Evolutionary conservation across 2,113 vertebrate species (phyloP).

Genomic region (Eulemur rufifrons): DNA sequence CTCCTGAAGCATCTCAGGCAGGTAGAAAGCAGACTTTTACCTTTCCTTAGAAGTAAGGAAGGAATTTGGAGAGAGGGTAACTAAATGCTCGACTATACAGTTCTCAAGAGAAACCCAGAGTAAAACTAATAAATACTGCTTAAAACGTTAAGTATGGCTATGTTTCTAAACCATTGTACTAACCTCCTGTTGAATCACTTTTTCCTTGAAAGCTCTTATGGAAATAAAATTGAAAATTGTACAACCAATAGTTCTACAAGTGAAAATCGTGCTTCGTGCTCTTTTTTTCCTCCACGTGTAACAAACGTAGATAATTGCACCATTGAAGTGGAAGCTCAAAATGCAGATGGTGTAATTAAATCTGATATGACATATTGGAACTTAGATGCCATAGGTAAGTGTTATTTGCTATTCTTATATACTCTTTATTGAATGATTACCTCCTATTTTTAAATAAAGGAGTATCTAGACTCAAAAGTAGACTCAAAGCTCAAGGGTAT

Average conservation of each 20-base stretch:
- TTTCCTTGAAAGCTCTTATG: conserved; percentile 30
- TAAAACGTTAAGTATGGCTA: background rate
- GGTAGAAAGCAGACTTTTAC: background rate
- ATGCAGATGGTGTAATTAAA: conserved; percentile 71
- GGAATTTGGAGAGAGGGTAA: background rate
- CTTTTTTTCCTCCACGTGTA: background rate
- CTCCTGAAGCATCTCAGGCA: background rate
- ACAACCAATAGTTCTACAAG: background rate
- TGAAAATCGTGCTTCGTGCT: conserved; percentile 58
- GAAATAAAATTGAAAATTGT: rapidly evolving
- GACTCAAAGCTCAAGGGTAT: background rate
- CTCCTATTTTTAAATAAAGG: background rate
- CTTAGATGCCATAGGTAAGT: conserved; percentile 79
- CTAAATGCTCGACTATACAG: background rate
- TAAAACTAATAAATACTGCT: background rate
- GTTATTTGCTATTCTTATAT: background rate
- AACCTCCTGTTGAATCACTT: background rate
- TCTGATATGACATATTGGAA: conserved; percentile 57
- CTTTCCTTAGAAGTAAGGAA: background rate
- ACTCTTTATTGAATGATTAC: background rate
- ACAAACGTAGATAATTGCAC: background rate
- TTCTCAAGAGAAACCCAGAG: background rate
- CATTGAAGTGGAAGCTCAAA: conserved; percentile 80
- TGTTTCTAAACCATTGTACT: background rate
- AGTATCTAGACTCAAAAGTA: background rate